Percentiles rank a stretch among this genome's conserved stretches.
Evolutionary conservation across 2,888 invertebrate genomes (phyloP).

Genomic region (Eremobia ochroleuca): DNA sequence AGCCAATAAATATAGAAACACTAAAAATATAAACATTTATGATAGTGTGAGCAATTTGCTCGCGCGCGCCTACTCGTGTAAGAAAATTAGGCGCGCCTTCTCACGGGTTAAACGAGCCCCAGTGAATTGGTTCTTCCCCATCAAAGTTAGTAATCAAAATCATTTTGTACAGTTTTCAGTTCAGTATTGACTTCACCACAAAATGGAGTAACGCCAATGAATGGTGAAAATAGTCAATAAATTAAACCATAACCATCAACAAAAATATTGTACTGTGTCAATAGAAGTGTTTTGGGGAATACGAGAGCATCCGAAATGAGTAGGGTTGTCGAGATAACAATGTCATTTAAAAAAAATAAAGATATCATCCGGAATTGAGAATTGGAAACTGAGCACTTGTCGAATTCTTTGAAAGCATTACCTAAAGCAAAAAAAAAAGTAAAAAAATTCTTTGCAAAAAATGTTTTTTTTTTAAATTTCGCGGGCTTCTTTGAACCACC

Average conservation of each 20-base stretch:
- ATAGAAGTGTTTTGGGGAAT: neutral
- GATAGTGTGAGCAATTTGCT: too few species aligned
- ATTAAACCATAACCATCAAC: constrained; percentile 36
- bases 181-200: constrained; percentile 5
- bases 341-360: neutral
- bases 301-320: neutral
- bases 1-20: too few species aligned
- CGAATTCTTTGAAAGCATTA: neutral
- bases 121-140: neutral
- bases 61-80: too few species aligned
- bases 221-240: constrained; percentile 16
- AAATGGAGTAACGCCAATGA: constrained; percentile 13
- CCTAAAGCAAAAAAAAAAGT: neutral
- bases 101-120: neutral
- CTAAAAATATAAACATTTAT: too few species aligned
- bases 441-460: neutral
- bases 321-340: constrained; percentile 37
- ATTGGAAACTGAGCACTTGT: neutral
- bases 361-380: neutral
- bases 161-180: neutral
- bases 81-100: too few species aligned
- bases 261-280: constrained; percentile 34
- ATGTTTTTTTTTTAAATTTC: neutral
- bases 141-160: neutral
- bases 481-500: neutral